Base-by-base conservation (phyloP, 2,113 vertebrate species). In the Psilopsiagon aymara region DNA sequence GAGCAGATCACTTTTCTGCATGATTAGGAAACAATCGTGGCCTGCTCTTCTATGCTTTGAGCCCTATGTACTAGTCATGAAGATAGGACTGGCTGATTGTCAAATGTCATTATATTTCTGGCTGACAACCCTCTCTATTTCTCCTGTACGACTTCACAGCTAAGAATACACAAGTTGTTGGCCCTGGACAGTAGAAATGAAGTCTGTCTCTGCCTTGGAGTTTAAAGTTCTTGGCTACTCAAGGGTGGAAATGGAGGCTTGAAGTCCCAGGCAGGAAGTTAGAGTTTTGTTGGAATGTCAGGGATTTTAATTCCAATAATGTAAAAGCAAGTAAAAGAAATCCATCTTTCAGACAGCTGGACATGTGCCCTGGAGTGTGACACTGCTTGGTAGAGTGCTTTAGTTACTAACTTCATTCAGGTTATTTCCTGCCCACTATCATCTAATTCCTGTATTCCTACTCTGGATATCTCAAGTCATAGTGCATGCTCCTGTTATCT, bases 111-210 rank as follows among this genome's bases (percentile, higher is more conserved):
- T 63, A 13, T 1, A 1, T 24, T 64, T 33, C n/a, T 71, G 21
- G 6, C 5, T 82, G 51, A 59, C 57, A 60, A 59, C 8, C 17
- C 12, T 70, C 44, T 59, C 20, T 7, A 11, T 46, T 52, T 70
- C 25, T 81, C 17, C 62, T 44, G 23, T 69, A 57, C 0, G 0
- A 33, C 20, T 39, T 51, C 0, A 0, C 31, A 49, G 29, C n/a
- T 66, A 59, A 39, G 7, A 60, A 59, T 59, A 59, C 19, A n/a
- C 16, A 39, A 52, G 33, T 33, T 4, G 0, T 47, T 44, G n/a
- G 7, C 46, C 39, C 23, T 49, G 52, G 28, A 37, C 39, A 39
- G 14, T 27, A 86, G 46, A 67, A 78, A 63, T 11, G 3, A 86
- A 60, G n/a, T 21, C 55, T 81, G 21, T 8, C 35, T 55, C 44